phyloP scores from a whole-genome alignment of 2,797 vertebrate species.

The Mallotus villosus region DNA sequence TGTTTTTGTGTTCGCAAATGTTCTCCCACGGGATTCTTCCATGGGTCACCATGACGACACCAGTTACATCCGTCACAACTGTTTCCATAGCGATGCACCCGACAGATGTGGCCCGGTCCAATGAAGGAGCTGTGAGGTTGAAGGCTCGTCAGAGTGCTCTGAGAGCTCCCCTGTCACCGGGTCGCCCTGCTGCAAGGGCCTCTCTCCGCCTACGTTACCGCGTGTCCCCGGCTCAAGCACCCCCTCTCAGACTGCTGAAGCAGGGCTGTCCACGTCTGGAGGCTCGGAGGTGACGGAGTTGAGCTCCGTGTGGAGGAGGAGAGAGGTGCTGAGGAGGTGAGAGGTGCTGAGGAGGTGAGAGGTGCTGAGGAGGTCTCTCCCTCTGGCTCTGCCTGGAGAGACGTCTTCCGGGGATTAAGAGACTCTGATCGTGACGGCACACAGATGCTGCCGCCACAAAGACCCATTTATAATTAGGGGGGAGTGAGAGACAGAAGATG shows the following conservation, averaged over 20 bases:
- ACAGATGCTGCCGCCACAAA: constrained; percentile 3
- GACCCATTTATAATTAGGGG: neutral
- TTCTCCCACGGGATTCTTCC: constrained; percentile 41
- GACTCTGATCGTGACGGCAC: neutral
- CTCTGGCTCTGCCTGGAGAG: neutral
- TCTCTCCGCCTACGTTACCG: too few relatives aligned
- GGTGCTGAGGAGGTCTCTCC: neutral
- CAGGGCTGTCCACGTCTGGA: too few relatives aligned
- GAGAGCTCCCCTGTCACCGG: too few relatives aligned
- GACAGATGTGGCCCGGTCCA: neutral
- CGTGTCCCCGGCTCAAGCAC: too few relatives aligned
- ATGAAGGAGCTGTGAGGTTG: constrained; percentile 9
- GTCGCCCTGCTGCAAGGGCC: too few relatives aligned
- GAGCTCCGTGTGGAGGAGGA: neutral
- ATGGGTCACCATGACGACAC: constrained; percentile 56
- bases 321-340: neutral
- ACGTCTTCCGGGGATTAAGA: neutral
- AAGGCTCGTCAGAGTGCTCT: neutral
- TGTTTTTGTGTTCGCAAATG: neutral
- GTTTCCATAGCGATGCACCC: constrained; percentile 52
- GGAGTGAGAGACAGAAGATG: neutral
- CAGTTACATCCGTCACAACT: constrained; percentile 24
- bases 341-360: neutral
- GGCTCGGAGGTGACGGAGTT: too few relatives aligned
- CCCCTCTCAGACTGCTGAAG: too few relatives aligned